Evolutionary conservation across 2,113 vertebrate genomes (phyloP).

Genomic region (Siphamia tubifer): DNA sequence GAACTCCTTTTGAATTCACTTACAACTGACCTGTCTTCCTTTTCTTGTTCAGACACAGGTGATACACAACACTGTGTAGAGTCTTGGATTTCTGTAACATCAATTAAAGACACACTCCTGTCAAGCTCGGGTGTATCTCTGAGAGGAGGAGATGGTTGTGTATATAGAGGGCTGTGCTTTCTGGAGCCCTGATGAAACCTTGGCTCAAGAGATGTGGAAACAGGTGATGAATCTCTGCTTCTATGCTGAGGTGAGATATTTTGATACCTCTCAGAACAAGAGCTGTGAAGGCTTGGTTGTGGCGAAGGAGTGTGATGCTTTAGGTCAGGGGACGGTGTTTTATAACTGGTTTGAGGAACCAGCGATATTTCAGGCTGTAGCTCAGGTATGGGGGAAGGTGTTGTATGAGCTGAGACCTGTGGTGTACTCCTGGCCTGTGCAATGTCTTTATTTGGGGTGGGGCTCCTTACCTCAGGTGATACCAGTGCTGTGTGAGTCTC

Average conservation of each 20-base stretch:
- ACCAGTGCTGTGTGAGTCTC: conserved; percentile 18
- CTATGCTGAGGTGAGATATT: conserved; percentile 43
- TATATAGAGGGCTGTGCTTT: conserved; percentile 8
- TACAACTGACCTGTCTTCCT: neutral
- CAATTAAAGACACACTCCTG: neutral
- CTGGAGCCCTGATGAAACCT: conserved; percentile 20
- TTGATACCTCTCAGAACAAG: conserved; percentile 13
- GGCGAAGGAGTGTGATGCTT: conserved; percentile 32
- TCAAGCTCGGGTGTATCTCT: conserved; percentile 16
- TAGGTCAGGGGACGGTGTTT: conserved; percentile 51
- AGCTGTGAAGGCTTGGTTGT: conserved; percentile 39
- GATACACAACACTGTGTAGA: conserved; percentile 1
- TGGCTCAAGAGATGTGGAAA: conserved; percentile 8
- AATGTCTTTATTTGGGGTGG: conserved; percentile 10
- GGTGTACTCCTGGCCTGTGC: conserved; percentile 21
- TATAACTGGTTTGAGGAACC: conserved; percentile 5
- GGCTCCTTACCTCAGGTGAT: conserved; percentile 30
- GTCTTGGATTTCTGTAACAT: conserved; percentile 12
- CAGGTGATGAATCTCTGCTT: conserved; percentile 38
- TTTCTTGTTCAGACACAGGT: conserved; percentile 14
- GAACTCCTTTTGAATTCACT: conserved; percentile 25
- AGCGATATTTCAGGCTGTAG: conserved; percentile 26
- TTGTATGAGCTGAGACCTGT: conserved; percentile 13
- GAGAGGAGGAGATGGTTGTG: neutral
- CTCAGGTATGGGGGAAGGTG: neutral